These are phyloP conservation scores for Chionodraco myersi DNA, from an alignment of 2,113 vertebrate species.

Conservation along the genomic window DNA sequence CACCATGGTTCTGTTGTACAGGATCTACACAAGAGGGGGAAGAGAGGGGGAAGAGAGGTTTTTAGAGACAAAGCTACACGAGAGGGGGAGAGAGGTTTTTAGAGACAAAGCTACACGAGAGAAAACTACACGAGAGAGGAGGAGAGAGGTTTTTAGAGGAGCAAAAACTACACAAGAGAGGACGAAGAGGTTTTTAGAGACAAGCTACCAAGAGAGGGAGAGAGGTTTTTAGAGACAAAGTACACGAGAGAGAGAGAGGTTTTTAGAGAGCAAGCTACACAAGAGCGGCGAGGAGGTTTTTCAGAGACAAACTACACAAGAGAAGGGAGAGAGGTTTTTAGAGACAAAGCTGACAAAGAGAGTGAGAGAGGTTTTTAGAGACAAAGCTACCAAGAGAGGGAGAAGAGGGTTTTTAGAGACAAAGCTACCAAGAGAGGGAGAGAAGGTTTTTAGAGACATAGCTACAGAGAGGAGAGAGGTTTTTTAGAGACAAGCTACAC, in stretches of 20 bases:
- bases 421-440: too few species aligned
- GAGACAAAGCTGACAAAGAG: too few species aligned
- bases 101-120: too few species aligned
- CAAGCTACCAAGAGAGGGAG: background rate
- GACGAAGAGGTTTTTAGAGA: background rate
- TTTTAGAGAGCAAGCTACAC: background rate
- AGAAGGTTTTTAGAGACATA: background rate
- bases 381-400: background rate
- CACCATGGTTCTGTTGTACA: conserved; percentile 96
- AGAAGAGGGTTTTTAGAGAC: background rate
- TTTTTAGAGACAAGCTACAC: background rate
- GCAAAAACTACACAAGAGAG: background rate
- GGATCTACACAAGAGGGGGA: conserved; percentile 80
- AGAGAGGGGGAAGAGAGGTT: background rate
- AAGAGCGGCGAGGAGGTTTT: background rate
- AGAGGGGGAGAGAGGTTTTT: background rate
- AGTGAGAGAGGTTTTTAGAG: background rate
- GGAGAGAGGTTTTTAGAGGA: background rate
- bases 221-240: background rate
- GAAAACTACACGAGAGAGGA: too few species aligned
- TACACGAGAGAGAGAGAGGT: background rate
- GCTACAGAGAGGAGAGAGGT: background rate
- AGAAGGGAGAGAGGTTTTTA: background rate
- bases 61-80: too few species aligned
- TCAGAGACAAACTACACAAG: too few species aligned